Conservation (phyloP, 2,888 invertebrate species). For the Uloborus plumipes region DNA sequence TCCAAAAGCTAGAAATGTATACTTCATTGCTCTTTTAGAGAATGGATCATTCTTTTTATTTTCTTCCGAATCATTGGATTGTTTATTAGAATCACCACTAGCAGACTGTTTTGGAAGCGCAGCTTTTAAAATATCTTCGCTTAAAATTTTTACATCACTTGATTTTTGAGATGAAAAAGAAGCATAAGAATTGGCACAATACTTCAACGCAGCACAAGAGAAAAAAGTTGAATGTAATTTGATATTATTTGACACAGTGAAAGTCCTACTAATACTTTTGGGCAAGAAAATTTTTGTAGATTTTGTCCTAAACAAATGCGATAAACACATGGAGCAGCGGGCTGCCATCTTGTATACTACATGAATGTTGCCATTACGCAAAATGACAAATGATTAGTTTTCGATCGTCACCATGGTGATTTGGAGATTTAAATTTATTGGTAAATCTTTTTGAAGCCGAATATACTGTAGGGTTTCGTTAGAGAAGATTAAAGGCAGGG, state of each 20-base stretch:
- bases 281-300: constrained; percentile 7
- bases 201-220: constrained; percentile 10
- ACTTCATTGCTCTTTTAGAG: constrained; percentile 82
- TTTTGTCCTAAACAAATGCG: constrained; percentile 29
- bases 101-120: constrained; percentile 22
- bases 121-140: constrained; percentile 53
- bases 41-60: constrained; percentile 76
- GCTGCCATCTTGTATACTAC: constrained; percentile 30
- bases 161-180: constrained; percentile 39
- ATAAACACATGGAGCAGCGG: constrained; percentile 50
- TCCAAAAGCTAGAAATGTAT: constrained; percentile 71
- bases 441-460: no score
- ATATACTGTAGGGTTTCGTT: no score
- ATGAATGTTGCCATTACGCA: no score
- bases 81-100: constrained; percentile 20
- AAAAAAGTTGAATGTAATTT: constrained; percentile 15
- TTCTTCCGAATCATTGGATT: constrained; percentile 44
- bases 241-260: constrained; percentile 11
- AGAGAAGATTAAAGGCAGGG: no score
- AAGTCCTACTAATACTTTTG: constrained; percentile 7
- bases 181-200: constrained; percentile 16
- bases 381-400: no score
- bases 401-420: no score
- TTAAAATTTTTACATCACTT: constrained; percentile 47
- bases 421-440: no score